phyloP scores from a whole-genome alignment of 2,888 invertebrate genomes.

The Macrosiphum euphorbiae region DNA sequence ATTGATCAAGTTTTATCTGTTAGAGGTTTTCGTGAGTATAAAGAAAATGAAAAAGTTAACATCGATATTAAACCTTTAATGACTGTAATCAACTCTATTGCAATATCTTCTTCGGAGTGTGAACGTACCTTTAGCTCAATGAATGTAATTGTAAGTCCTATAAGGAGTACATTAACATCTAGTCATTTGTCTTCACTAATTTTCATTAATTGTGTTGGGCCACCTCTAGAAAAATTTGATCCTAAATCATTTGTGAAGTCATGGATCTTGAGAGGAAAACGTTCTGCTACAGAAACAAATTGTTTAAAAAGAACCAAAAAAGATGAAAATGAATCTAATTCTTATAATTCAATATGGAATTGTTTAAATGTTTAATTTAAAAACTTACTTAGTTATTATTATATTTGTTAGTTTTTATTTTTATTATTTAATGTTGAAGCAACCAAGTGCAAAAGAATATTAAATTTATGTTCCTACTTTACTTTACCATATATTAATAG shows the following conservation, averaged over 20 bases:
- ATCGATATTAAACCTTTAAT: constrained; percentile 27
- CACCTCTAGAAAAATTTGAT: constrained; percentile 29
- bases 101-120: not conserved
- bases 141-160: constrained; percentile 31
- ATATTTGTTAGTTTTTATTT: not conserved
- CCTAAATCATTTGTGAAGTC: constrained; percentile 28
- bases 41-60: constrained; percentile 25
- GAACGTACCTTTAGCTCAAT: constrained; percentile 1
- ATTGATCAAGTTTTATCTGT: no score
- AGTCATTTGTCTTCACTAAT: constrained; percentile 38
- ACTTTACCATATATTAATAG: no score
- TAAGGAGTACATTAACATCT: constrained; percentile 25
- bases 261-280: constrained; percentile 21
- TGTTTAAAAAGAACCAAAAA: constrained; percentile 42
- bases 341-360: constrained; percentile 32
- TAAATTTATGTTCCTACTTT: no score
- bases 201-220: constrained; percentile 42
- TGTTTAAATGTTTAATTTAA: constrained; percentile 18
- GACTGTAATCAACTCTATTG: constrained; percentile 30
- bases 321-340: constrained; percentile 19
- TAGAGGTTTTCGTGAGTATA: no score
- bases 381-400: not conserved
- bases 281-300: constrained; percentile 33
- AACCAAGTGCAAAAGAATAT: no score
- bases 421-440: no score